Conservation (phyloP, 1,140 invertebrate species). For the Caenorhabditis brenneri region DNA sequence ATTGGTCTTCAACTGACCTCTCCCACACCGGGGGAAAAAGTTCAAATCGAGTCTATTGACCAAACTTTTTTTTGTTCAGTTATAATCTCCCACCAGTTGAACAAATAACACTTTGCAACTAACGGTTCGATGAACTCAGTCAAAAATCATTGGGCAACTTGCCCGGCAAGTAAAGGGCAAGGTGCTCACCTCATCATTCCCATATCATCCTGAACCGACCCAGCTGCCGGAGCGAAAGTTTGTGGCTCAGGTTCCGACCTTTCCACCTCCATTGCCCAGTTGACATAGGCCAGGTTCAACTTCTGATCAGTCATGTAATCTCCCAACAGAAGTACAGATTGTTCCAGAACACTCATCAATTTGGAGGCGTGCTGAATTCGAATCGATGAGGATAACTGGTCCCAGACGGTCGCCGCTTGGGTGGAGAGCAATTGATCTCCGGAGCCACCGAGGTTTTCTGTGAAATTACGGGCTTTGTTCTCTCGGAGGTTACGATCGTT, state of each 20-base stretch:
- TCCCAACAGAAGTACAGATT: conserved; percentile 53
- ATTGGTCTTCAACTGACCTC: too few species aligned
- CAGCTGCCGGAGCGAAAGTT: not conserved
- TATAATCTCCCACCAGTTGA: too few species aligned
- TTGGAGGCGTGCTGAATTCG: conserved; percentile 41
- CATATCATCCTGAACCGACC: conserved; percentile 18
- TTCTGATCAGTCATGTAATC: conserved; percentile 45
- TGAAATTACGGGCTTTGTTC: conserved; percentile 50
- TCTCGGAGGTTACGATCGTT: conserved; percentile 44
- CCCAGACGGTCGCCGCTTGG: conserved; percentile 43
- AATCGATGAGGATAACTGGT: conserved; percentile 20
- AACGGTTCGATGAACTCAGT: too few species aligned
- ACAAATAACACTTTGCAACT: too few species aligned
- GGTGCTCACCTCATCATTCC: conserved; percentile 10
- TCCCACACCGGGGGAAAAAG: too few species aligned
- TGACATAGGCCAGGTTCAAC: conserved; percentile 49
- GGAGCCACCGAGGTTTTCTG: conserved; percentile 51
- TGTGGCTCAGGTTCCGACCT: conserved; percentile 44
- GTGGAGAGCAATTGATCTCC: conserved; percentile 51
- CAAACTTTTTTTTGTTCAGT: too few species aligned
- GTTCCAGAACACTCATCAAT: conserved; percentile 56
- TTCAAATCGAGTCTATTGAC: too few species aligned
- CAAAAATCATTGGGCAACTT: too few species aligned
- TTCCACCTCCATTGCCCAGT: conserved; percentile 60
- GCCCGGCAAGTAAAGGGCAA: too few species aligned